Percentiles rank a stretch among this genome's conserved stretches.
Evolutionary conservation across 2,113 vertebrate species (phyloP).

Genomic region (Cromileptes altivelis): DNA sequence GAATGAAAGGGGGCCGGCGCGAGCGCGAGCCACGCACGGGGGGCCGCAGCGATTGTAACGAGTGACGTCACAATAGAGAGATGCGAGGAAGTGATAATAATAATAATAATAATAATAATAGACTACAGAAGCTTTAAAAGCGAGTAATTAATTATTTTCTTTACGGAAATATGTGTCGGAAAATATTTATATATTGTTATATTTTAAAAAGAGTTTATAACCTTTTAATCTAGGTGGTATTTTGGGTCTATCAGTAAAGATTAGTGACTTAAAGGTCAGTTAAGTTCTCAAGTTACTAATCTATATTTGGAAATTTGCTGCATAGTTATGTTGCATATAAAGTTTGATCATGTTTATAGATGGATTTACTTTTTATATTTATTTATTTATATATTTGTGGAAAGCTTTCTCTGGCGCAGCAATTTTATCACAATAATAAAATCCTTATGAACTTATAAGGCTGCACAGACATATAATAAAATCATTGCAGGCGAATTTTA

Average conservation of each 20-base stretch:
- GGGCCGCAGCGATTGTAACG: conserved; percentile 10
- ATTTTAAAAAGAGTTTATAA: neutral
- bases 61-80: conserved; percentile 66
- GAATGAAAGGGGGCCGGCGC: neutral
- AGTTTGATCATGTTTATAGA: neutral
- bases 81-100: neutral
- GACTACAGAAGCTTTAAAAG: neutral
- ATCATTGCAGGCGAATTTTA: neutral
- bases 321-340: neutral
- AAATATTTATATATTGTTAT: no score
- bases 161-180: no score
- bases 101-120: no score
- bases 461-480: neutral
- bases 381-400: neutral
- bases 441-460: neutral
- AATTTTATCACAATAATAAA: neutral
- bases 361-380: neutral
- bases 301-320: neutral
- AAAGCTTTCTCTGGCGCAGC: neutral
- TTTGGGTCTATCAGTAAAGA: neutral
- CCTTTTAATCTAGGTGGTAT: neutral
- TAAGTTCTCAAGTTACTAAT: neutral
- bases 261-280: neutral
- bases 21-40: conserved; percentile 19
- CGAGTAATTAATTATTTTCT: neutral